Base-by-base conservation (phyloP, 2,888 invertebrate species). In the Vanessa cardui region DNA sequence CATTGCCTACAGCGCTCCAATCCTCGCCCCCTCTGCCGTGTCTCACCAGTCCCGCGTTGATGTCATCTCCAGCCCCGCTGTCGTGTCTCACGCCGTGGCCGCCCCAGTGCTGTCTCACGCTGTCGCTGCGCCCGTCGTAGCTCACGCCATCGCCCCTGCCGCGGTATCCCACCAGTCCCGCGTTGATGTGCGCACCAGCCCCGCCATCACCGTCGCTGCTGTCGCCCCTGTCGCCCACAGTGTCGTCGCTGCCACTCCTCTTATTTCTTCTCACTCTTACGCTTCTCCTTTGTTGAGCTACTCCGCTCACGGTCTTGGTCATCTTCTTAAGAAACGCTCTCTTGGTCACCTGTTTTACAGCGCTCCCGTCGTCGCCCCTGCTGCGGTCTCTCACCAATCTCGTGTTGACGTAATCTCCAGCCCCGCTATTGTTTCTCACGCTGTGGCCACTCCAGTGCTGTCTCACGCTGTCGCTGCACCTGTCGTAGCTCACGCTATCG, bases 161-260 rank as follows among this genome's bases (percentile, higher is more conserved):
- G 85, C 86, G 65, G 84, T 86, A n/a, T 91, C 89, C 12, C 89
- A 89, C 76, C 85, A 82, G 72, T 84, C 83, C 69, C 85, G 93
- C 59, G 83, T 86, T 66, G 84, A 85, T 61, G 80, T 82, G 68
- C 82, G 77, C 78, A 72, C 77, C 77, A 83, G 82, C 78, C 83
- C 85, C 66, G 82, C 83, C 46, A 70, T 84, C 49, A 49, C 69
- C 26, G 79, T 83, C 64, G 73, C 81, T 62, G 78, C 66, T 72
- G 65, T 69, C 54, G 69, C 71, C 61, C 77, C 74, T 72, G 54
- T 76, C n/a, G 87, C 79, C 83, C 89, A 78, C 63, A 70, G 76
- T 62, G 74, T 81, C 31, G 83, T 85, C 73, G 79, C 77, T 64
- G 82, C 77, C 64, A 81, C 80, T 69, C 71, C 75, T 78, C 12